Conservation (phyloP, 2,797 vertebrate species). For the Philypnodon macrostomus region DNA sequence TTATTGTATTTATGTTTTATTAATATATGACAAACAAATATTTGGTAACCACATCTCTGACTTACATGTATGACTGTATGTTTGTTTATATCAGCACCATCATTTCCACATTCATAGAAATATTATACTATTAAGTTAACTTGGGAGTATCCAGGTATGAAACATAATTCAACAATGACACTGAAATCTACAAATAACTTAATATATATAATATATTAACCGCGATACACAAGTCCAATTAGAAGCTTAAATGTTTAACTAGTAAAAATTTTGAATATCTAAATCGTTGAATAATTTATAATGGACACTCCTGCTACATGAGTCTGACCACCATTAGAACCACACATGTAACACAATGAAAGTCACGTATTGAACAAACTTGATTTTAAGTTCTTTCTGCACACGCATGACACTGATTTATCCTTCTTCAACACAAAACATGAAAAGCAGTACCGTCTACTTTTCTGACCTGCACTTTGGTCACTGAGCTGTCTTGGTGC, state of each 20-base stretch:
- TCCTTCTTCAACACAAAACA: conserved; percentile 27
- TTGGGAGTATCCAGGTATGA: conserved; percentile 22
- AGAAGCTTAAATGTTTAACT: conserved; percentile 25
- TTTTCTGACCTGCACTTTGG: conserved; percentile 69
- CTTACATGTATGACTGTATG: conserved; percentile 5
- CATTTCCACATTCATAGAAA: conserved; percentile 41
- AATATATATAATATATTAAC: conserved; percentile 34
- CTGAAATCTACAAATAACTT: conserved; percentile 44
- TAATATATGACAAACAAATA: conserved; percentile 29
- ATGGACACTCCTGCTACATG: conserved; percentile 30
- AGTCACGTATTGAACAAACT: conserved; percentile 40
- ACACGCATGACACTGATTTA: conserved; percentile 28
- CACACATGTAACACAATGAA: conserved; percentile 25
- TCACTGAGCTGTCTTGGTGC: conserved; percentile 43
- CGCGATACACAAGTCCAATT: conserved; percentile 27
- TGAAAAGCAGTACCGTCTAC: too few relatives aligned
- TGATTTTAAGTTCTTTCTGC: conserved; percentile 23
- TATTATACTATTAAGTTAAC: conserved; percentile 16
- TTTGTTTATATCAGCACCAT: conserved; percentile 52
- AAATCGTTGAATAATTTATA: conserved; percentile 61
- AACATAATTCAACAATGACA: conserved; percentile 25
- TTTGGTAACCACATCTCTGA: conserved; percentile 25
- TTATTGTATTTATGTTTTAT: conserved; percentile 45
- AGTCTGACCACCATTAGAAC: conserved; percentile 25
- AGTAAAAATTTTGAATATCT: conserved; percentile 16